Conservation (phyloP, 2,888 invertebrate species). For the Anorthoa munda region DNA sequence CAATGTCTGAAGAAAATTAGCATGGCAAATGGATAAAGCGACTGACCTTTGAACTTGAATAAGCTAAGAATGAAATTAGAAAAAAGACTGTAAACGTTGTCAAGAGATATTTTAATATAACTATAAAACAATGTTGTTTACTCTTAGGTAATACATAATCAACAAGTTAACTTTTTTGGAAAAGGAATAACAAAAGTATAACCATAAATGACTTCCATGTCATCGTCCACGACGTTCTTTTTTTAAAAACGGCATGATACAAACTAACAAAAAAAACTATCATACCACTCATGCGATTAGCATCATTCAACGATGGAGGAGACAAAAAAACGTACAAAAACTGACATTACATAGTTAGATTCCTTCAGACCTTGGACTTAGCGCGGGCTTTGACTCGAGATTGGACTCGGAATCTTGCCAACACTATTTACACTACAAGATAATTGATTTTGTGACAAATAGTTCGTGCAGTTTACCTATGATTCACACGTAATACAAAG, state of each 20-base stretch:
- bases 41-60: slow-evolving; percentile 31
- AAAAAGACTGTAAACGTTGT: slow-evolving; percentile 1
- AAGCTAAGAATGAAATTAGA: slow-evolving; percentile 6
- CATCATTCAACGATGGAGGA: slow-evolving; percentile 11
- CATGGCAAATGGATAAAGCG: slow-evolving; percentile 16
- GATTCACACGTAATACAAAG: slow-evolving; percentile 26
- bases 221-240: background rate
- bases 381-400: slow-evolving; percentile 69
- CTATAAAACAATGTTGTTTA: background rate
- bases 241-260: background rate
- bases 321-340: slow-evolving; percentile 47
- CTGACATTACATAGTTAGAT: slow-evolving; percentile 49
- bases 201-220: background rate
- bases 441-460: slow-evolving; percentile 53
- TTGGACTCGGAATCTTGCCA: slow-evolving; percentile 70
- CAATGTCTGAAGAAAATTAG: slow-evolving; percentile 27
- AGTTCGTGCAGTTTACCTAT: slow-evolving; percentile 26
- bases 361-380: slow-evolving; percentile 69
- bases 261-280: slow-evolving; percentile 1
- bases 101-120: background rate
- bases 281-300: slow-evolving; percentile 26
- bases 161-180: background rate
- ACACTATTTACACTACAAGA: slow-evolving; percentile 59
- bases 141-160: background rate
- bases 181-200: background rate